These are phyloP conservation scores for Drosophila maculinotata DNA, from an alignment of 2,888 invertebrate species.

Conservation along the genomic window DNA sequence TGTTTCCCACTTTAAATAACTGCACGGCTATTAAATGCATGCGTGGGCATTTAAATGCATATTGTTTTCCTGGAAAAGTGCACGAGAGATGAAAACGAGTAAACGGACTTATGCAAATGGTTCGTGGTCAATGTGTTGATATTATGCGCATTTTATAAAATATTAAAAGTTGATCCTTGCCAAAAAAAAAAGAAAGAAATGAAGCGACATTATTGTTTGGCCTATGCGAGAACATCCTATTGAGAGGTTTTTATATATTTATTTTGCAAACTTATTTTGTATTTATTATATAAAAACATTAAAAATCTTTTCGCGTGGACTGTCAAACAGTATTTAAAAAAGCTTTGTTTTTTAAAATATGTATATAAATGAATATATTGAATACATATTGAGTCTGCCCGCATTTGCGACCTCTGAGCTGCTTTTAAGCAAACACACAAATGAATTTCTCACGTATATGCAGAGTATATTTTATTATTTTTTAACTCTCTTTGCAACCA, in stretches of 20 bases:
- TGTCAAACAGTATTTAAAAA: constrained; percentile 10
- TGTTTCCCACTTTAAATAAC: constrained; percentile 55
- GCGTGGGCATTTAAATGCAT: constrained; percentile 50
- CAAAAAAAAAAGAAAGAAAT: too few relatives aligned
- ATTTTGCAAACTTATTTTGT: constrained; percentile 1
- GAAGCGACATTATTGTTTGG: neutral
- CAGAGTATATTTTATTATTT: constrained; percentile 10
- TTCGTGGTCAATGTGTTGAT: constrained; percentile 48
- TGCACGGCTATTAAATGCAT: constrained; percentile 51
- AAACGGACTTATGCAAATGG: constrained; percentile 36
- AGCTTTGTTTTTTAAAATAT: constrained; percentile 8
- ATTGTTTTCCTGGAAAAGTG: constrained; percentile 29
- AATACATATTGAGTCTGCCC: neutral
- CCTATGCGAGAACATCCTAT: neutral
- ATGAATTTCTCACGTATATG: constrained; percentile 9
- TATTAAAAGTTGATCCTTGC: constrained; percentile 34
- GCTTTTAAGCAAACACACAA: constrained; percentile 25
- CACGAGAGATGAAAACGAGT: constrained; percentile 1
- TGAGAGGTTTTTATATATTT: neutral
- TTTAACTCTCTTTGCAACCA: constrained; percentile 22
- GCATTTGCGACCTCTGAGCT: constrained; percentile 14
- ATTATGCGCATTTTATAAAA: constrained; percentile 44
- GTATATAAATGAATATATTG: neutral
- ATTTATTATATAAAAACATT: constrained; percentile 17
- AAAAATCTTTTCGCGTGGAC: constrained; percentile 1